Evolutionary conservation across 2,888 invertebrate species (phyloP).

Genomic region (Subacronicta megacephala): DNA sequence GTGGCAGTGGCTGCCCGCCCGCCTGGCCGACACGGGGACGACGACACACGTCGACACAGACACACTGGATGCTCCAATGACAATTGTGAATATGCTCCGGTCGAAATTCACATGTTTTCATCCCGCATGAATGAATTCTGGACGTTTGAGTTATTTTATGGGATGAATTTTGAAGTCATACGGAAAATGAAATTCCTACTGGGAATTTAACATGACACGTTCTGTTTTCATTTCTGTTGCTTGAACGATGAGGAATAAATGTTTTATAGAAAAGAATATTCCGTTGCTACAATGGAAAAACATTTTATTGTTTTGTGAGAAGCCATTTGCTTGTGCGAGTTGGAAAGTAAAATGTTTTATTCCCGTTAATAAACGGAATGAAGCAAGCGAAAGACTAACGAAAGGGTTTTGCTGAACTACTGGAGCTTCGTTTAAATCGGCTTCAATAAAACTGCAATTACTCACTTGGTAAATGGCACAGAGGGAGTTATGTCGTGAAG

Average conservation of each 20-base stretch:
- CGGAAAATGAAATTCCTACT: slow-evolving; percentile 29
- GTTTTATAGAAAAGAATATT: slow-evolving; percentile 9
- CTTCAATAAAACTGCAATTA: slow-evolving; percentile 46
- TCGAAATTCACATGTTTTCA: slow-evolving; percentile 27
- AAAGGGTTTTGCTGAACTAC: slow-evolving; percentile 22
- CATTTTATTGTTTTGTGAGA: slow-evolving; percentile 13
- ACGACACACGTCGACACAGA: not conserved
- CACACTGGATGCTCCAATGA: slow-evolving; percentile 8
- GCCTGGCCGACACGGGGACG: not conserved
- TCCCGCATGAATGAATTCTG: slow-evolving; percentile 23
- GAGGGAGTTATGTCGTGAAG: slow-evolving; percentile 35
- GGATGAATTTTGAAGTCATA: slow-evolving; percentile 34
- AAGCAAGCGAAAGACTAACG: slow-evolving; percentile 29
- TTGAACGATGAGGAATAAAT: slow-evolving; percentile 9
- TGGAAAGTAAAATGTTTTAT: slow-evolving; percentile 33
- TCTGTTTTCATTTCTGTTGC: slow-evolving; percentile 27
- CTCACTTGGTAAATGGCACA: slow-evolving; percentile 29
- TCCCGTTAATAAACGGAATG: slow-evolving; percentile 23
- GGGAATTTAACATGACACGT: slow-evolving; percentile 17
- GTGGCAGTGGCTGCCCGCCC: slow-evolving; percentile 14
- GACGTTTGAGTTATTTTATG: slow-evolving; percentile 31
- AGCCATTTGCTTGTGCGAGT: slow-evolving; percentile 9
- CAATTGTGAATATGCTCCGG: slow-evolving; percentile 9
- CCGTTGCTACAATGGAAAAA: slow-evolving; percentile 6
- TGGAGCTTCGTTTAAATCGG: slow-evolving; percentile 25